Evolutionary conservation across 64 coral and sea anemone species (phyloP).

Genomic region (Pocillopora verrucosa): DNA sequence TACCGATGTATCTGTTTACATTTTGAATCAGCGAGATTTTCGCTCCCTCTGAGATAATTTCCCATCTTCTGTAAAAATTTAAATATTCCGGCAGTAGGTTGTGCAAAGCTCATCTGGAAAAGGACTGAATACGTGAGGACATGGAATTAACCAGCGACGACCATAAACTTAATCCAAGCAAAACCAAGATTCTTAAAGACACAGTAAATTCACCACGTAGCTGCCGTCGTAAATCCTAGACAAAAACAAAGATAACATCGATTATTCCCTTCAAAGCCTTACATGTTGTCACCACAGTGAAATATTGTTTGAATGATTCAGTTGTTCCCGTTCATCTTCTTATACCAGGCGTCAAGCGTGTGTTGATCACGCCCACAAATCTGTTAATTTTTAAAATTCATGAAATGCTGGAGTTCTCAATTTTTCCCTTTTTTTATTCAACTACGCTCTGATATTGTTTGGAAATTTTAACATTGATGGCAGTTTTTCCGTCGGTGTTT

Average conservation of each 20-base stretch:
- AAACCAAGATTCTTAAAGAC: background rate
- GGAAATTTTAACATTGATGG: background rate
- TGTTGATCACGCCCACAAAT: slow-evolving; percentile 13
- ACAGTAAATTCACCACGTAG: slow-evolving; percentile 1
- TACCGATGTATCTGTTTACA: no score
- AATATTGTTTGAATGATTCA: slow-evolving; percentile 2
- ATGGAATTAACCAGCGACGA: background rate
- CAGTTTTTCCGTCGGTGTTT: background rate
- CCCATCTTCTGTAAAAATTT: background rate
- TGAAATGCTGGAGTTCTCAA: background rate
- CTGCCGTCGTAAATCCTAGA: background rate
- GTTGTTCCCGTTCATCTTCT: background rate
- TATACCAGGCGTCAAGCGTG: background rate
- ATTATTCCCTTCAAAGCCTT: background rate
- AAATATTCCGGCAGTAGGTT: background rate
- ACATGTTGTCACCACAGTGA: background rate
- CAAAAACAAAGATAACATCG: background rate
- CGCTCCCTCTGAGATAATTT: no score
- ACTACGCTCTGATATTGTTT: background rate
- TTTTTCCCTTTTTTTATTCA: background rate
- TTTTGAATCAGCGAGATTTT: no score
- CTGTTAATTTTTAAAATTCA: background rate
- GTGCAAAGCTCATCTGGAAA: background rate
- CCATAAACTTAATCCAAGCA: background rate
- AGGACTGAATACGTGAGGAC: background rate